phyloP scores from a whole-genome alignment of 2,888 invertebrate species.

The Arge pagana region DNA sequence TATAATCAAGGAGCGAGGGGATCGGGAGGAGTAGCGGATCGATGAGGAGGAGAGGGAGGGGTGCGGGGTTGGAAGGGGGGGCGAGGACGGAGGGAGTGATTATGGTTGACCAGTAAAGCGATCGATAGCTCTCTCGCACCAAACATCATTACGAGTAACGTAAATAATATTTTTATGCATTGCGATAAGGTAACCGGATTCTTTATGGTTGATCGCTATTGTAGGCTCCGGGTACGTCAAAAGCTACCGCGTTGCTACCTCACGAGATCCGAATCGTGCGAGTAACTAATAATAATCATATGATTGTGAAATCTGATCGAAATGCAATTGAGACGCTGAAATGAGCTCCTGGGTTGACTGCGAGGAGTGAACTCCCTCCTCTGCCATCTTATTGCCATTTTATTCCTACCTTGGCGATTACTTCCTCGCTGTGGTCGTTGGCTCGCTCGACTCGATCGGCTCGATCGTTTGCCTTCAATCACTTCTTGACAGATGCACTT shows the following conservation, averaged over 20 bases:
- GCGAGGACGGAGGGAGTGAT: no score
- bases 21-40: not conserved
- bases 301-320: constrained; percentile 53
- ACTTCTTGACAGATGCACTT: constrained; percentile 56
- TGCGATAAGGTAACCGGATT: constrained; percentile 42
- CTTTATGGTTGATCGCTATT: constrained; percentile 29
- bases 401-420: constrained; percentile 32
- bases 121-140: no score
- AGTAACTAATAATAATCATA: constrained; percentile 10
- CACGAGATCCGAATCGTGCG: not conserved
- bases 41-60: not conserved
- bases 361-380: not conserved
- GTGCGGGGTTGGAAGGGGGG: not conserved
- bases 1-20: not conserved
- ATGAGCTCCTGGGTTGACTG: constrained; percentile 49
- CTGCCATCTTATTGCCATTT: no score
- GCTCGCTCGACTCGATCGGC: constrained; percentile 21
- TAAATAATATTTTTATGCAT: constrained; percentile 40
- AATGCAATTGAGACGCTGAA: constrained; percentile 49
- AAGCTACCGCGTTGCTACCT: constrained; percentile 24
- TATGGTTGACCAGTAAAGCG: no score
- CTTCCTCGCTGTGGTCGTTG: constrained; percentile 11
- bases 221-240: constrained; percentile 23
- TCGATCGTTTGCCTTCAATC: constrained; percentile 55
- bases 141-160: constrained; percentile 35